These are phyloP conservation scores for Zaprionus nigranus DNA, from an alignment of 1,140 invertebrate species.

Conservation along the genomic window DNA sequence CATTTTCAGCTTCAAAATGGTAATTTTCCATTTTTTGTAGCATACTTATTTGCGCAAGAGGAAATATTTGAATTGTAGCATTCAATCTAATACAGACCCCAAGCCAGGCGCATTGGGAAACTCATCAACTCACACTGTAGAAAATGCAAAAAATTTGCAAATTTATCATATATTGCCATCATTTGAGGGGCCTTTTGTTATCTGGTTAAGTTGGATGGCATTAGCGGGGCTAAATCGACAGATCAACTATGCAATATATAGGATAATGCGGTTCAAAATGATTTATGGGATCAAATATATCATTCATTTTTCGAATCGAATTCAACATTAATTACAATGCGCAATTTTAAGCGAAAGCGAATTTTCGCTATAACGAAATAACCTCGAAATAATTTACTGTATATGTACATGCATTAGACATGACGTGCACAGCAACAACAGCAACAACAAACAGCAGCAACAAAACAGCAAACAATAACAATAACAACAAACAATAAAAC, in stretches of 20 bases:
- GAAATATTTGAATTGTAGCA: too few species aligned
- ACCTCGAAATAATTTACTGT: constrained; percentile 68
- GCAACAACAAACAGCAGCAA: background rate
- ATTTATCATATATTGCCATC: too few species aligned
- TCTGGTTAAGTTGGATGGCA: background rate
- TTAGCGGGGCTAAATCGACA: background rate
- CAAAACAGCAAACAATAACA: constrained; percentile 18
- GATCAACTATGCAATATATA: background rate
- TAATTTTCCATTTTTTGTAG: too few species aligned
- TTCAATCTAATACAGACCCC: too few species aligned
- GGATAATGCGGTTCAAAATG: background rate
- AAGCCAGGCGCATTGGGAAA: too few species aligned
- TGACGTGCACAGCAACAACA: constrained; percentile 9
- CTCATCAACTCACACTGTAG: too few species aligned
- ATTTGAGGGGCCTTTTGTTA: background rate
- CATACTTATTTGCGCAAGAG: too few species aligned
- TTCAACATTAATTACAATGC: constrained; percentile 7
- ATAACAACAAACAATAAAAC: constrained; percentile 23
- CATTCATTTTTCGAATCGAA: background rate
- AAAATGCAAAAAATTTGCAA: too few species aligned
- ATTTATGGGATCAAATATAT: constrained; percentile 1
- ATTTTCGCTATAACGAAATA: constrained; percentile 61
- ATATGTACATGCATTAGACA: constrained; percentile 39
- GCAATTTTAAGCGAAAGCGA: constrained; percentile 40
- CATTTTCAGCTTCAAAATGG: too few species aligned